Evolutionary conservation across 2,888 invertebrate genomes (phyloP), one percentile per base, ranked within the genome.

Genomic region (Drosophila multiciliata): DNA sequence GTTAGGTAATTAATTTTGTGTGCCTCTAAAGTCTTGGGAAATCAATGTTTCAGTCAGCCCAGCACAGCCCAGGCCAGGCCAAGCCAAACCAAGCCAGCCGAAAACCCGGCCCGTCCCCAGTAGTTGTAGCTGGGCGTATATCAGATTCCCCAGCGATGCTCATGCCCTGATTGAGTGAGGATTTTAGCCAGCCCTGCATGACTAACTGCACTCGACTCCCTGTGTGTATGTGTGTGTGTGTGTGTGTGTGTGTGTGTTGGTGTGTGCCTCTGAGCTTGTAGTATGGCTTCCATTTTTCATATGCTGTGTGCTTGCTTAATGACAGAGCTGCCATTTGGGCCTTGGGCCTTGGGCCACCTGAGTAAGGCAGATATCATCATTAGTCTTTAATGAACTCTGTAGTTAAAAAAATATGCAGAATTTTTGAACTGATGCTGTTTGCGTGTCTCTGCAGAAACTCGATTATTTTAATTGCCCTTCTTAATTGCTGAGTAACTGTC

Each of bases 1-100:
- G 88, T 90, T 88, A 82, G 87, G 90, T 87, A 87, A 87, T 87
- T 87, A 87, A 87, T 87, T 87, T 88, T 88, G 75, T 78, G 79
- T 67, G 89, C 78, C 78, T 74, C 66, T 66, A 80, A 90, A 86
- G 90, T 90, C 87, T 88, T 85, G 90, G 87, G 87, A 87, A 87
- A 87, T 87, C 87, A 87, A 88, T 89, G 89, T 87, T 87, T 77
- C 63, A 69, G 73, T 59, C 63, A 69, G 75, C 65, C 49, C 26
- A 52, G 23, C 12, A 35, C 49, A 53, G 50, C 15, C 60, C 68
- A 54, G 69, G 45, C 49, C 38, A 20, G n/a, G 57, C 36, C 49
- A 49, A 36, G 29, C 61, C 69, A 55, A 66, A n/a, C n/a, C n/a
- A n/a, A n/a, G 48, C 48, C 45, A 32, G n/a, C 53, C 35, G 5